Conservation (phyloP, 1,140 invertebrate genomes). For the Venustaconcha ellipsiformis region DNA sequence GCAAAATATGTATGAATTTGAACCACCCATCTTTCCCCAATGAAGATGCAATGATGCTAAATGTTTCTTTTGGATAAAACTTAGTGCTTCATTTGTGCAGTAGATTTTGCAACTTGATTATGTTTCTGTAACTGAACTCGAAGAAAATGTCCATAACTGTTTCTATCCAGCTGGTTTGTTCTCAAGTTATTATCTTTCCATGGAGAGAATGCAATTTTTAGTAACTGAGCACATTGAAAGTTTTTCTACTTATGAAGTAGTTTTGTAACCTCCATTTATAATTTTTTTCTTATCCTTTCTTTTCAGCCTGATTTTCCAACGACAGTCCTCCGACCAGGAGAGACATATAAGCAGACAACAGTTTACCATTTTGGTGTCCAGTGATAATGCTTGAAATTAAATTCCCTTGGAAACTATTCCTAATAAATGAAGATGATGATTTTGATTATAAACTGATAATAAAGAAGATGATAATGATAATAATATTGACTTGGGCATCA, state of each 20-base stretch:
- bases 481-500: neutral
- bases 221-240: no score
- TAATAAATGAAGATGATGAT: neutral
- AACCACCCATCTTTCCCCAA: no score
- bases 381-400: neutral
- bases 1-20: no score
- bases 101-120: no score
- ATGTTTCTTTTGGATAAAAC: no score
- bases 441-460: neutral
- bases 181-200: neutral
- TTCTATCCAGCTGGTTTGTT: neutral
- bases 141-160: no score
- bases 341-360: conserved; percentile 76
- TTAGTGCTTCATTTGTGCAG: no score
- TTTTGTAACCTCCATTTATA: conserved; percentile 24
- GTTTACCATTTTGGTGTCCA: conserved; percentile 68
- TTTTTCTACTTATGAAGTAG: no score
- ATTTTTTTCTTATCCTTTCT: conserved; percentile 55
- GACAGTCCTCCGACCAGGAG: conserved; percentile 79
- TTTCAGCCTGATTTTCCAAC: conserved; percentile 81
- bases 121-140: no score
- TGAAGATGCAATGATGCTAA: no score
- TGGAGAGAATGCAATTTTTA: no score
- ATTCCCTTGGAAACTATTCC: neutral
- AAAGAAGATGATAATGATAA: neutral